A percentile compares a stretch with the other conserved stretches of the same genome.
Evolutionary conservation across 2,113 vertebrate genomes (phyloP).

Genomic region (Neogobius melanostomus): DNA sequence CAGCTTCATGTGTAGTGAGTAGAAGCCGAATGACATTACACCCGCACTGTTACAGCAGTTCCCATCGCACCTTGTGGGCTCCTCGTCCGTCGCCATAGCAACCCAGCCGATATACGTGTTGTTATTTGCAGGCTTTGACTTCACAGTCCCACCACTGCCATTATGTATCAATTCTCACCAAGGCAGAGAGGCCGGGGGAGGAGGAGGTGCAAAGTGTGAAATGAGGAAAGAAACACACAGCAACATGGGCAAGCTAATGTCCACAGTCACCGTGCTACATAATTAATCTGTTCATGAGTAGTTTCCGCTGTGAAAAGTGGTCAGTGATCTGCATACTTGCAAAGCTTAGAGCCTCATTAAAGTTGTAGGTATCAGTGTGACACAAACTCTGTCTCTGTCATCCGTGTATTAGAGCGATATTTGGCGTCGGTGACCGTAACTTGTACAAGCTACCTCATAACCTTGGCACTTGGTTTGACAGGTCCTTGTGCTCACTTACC

Average conservation of each 20-base stretch:
- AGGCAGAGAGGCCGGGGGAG: conserved; percentile 5
- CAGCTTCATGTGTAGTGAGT: conserved; percentile 1
- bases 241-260: background rate
- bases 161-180: conserved; percentile 35
- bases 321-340: background rate
- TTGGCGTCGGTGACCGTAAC: background rate
- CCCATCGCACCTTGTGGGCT: conserved; percentile 41
- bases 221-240: conserved; percentile 4
- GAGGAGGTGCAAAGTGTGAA: conserved; percentile 21
- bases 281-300: background rate
- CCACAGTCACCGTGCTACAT: background rate
- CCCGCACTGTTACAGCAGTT: conserved; percentile 29
- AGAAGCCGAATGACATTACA: conserved; percentile 23
- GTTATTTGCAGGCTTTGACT: conserved; percentile 50
- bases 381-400: background rate
- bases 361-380: background rate
- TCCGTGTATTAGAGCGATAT: too few species aligned
- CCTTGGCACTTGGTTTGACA: background rate
- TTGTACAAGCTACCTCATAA: background rate
- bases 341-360: background rate
- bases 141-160: conserved; percentile 36
- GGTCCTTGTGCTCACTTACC: background rate
- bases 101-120: conserved; percentile 22
- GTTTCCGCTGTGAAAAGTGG: background rate
- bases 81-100: conserved; percentile 41